phyloP scores from a whole-genome alignment of 2,888 invertebrate species.

The Colletes collaris region DNA sequence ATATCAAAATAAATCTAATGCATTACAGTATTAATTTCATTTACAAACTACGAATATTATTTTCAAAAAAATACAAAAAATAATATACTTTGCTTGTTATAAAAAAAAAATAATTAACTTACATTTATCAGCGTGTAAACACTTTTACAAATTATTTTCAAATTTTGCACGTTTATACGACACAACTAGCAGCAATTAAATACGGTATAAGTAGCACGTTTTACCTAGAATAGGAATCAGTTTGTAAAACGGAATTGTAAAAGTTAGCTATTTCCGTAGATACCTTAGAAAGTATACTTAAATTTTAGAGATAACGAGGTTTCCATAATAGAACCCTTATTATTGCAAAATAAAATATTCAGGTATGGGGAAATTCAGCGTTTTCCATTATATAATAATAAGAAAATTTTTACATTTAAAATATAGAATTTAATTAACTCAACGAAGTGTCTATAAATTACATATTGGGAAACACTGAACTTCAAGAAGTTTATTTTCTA shows the following conservation, averaged over 20 bases:
- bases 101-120: conserved; percentile 5
- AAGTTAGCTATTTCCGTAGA: conserved; percentile 26
- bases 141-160: not conserved
- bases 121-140: not conserved
- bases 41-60: not conserved
- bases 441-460: not conserved
- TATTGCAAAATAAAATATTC: conserved; percentile 28
- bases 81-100: not conserved
- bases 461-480: conserved; percentile 38
- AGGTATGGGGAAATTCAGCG: conserved; percentile 44
- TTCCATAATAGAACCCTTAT: conserved; percentile 36
- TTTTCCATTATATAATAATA: conserved; percentile 33
- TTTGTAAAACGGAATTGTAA: conserved; percentile 3
- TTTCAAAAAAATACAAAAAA: not conserved
- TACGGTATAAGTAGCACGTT: conserved; percentile 34
- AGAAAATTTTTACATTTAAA: too few species aligned
- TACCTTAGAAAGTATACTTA: conserved; percentile 16
- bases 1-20: not conserved
- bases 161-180: conserved; percentile 22
- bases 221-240: conserved; percentile 23
- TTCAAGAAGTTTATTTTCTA: conserved; percentile 28
- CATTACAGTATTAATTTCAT: conserved; percentile 1
- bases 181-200: not conserved
- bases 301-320: conserved; percentile 5
- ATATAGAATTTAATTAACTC: not conserved